Evolutionary conservation across 2,888 invertebrate species (phyloP).

Genomic region (Taenaris catops): DNA sequence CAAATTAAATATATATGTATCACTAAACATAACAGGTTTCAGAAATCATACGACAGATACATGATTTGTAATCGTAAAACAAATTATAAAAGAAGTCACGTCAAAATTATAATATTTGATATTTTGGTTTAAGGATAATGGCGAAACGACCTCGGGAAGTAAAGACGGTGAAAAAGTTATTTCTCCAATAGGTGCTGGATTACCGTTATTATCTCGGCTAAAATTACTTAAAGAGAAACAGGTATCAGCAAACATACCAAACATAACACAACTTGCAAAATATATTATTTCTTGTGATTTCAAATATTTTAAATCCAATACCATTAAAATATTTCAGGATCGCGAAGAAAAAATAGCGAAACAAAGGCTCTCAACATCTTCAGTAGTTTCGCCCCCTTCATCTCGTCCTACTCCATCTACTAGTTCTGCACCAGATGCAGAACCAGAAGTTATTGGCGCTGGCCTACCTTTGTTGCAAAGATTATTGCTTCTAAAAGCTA

Average conservation of each 20-base stretch:
- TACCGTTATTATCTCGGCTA: constrained; percentile 88
- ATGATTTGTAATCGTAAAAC: no score
- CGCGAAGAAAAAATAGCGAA: constrained; percentile 73
- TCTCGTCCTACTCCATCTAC: constrained; percentile 81
- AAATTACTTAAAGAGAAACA: constrained; percentile 92
- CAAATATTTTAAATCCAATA: no score
- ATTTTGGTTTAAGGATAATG: constrained; percentile 68
- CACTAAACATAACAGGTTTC: no score
- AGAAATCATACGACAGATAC: no score
- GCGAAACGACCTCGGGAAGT: constrained; percentile 57
- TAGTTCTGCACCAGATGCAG: constrained; percentile 76
- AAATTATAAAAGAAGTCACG: no score
- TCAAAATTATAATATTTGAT: no score
- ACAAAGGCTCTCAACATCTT: constrained; percentile 60
- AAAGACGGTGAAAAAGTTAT: constrained; percentile 81
- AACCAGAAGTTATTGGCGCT: constrained; percentile 83
- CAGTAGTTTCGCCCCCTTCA: constrained; percentile 60
- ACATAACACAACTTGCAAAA: no score
- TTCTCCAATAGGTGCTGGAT: constrained; percentile 90
- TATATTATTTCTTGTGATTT: no score
- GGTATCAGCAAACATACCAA: no score
- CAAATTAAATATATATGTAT: no score
- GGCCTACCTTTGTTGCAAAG: constrained; percentile 87
- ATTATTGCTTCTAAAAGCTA: constrained; percentile 86
- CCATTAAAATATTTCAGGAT: constrained; percentile 43